phyloP scores from a whole-genome alignment of 1,140 invertebrate genomes.

The Drosophila neocordata region DNA sequence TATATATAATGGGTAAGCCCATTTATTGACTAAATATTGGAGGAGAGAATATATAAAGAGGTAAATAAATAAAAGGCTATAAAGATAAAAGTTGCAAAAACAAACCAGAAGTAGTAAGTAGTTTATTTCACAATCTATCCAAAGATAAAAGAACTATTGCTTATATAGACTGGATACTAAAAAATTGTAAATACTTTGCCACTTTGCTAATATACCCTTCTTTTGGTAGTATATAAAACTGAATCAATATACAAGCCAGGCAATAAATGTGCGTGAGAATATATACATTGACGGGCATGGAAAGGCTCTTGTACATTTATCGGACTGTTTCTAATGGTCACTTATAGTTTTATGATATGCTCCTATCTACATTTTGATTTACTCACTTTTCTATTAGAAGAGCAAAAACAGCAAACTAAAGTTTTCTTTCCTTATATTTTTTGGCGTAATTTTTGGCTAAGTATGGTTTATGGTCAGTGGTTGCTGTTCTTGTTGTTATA shows the following conservation, averaged over 20 bases:
- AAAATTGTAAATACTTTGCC: constrained; percentile 26
- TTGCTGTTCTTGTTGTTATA: constrained; percentile 16
- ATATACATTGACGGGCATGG: not conserved
- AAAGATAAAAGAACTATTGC: not conserved
- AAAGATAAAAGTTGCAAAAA: no score
- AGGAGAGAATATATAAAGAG: no score
- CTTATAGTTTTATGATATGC: constrained; percentile 74
- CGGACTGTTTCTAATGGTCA: constrained; percentile 68
- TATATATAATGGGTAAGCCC: no score
- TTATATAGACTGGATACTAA: constrained; percentile 13
- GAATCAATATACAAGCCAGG: not conserved
- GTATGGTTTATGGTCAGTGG: constrained; percentile 41
- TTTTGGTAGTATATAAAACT: not conserved
- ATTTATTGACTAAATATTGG: no score
- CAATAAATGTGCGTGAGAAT: not conserved
- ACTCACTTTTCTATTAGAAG: constrained; percentile 25
- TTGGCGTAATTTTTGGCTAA: constrained; percentile 35
- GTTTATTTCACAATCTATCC: no score
- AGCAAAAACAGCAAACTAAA: constrained; percentile 50
- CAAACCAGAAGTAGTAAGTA: no score
- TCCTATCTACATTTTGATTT: constrained; percentile 69
- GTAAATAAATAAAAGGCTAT: no score
- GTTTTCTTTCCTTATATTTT: constrained; percentile 40
- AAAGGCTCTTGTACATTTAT: constrained; percentile 31
- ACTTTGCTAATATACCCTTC: constrained; percentile 18